Base-by-base conservation (phyloP, 1,140 invertebrate genomes). In the Bombus waltoni region DNA sequence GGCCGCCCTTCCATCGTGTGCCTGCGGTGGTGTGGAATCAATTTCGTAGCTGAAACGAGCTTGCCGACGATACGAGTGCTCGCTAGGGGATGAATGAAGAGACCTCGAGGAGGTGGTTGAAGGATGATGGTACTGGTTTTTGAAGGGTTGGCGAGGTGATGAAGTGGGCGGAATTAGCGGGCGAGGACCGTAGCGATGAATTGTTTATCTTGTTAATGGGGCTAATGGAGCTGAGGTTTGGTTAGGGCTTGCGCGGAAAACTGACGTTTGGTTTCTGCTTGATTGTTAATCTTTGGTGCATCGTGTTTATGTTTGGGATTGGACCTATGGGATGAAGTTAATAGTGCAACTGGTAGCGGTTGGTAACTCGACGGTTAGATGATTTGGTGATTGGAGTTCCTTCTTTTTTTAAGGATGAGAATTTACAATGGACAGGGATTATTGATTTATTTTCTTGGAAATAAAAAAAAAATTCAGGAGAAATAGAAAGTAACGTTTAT, bases 21-120 rank as follows among this genome's bases (percentile, higher is more conserved):
- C 53, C 28, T 11, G 11, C 38, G 66, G n/a, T 72, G 38, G 76
- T 65, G 75, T 32, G 6, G 53, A 79, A 84, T 84, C 83, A 80
- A 84, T 84, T 80, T 84, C 79, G 47, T 72, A 44, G 40, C 1
- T 47, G 11, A 25, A 28, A n/a, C 32, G 32, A 5, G 6, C 25
- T 32, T 32, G 18, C 6, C 22, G 13, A 40, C 40, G 74, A 76
- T 53, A 76, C 13, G 44, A 32, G 18, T 28, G 28, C 28, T 25
- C 42, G 11, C 10, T 3, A 15, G 22, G 44, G 32, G 13, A 40
- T 35, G 32, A 53, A 65, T 32, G 62, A 65, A 32, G 65, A 32
- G 22, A 35, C 4, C 44, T 75, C 9, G 18, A 40, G 10, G 44
- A 5, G 73, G 35, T 75, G 22, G 18, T 59, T 75, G 47, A 22